Evolutionary conservation across 2,888 invertebrate species (phyloP), one percentile per base, ranked within the genome.

Genomic region (Ectemnius lituratus): DNA sequence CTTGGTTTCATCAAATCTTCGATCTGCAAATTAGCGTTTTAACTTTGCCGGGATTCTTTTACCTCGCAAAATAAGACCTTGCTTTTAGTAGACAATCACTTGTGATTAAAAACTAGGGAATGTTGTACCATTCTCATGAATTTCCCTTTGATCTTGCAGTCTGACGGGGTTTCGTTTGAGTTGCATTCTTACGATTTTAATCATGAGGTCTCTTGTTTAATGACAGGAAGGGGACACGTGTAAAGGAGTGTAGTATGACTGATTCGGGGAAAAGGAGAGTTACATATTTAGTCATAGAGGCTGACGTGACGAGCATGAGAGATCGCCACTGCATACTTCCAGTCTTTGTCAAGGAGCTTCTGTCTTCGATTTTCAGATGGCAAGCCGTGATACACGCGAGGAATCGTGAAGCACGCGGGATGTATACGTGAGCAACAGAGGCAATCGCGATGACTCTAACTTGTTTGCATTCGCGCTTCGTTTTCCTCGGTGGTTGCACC

Each of bases 391-490:
- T 52, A 52, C 52, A 16, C 6, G 5, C 52, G 52, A 5, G 52
- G 52, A 52, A 52, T 52, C 52, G 16, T 16, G 52, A 16, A 14
- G n/a, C 52, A 52, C 52, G 14, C n/a, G 16, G 11, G 5, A 52
- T 52, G 52, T 52, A 16, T 52, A 52, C 52, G 16, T 52, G 14
- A 52, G 52, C 16, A 16, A 11, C n/a, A 4, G 16, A 52, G 14
- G 4, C n/a, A 52, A 52, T 52, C 52, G 16, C n/a, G n/a, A 16
- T 52, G 16, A 16, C 52, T 52, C 14, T 14, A 16, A 14, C 52
- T 52, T 61, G 62, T 28, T 46, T 37, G 73, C 75, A 67, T 67
- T 70, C 60, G 47, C 70, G 66, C 73, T 76, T 71, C 45, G 58
- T 65, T 23, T 56, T 27, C 46, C 61, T 52, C 27, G 13, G 63